Base-by-base conservation (phyloP, 1,140 invertebrate genomes). In the Zaprionus tsacasi region DNA sequence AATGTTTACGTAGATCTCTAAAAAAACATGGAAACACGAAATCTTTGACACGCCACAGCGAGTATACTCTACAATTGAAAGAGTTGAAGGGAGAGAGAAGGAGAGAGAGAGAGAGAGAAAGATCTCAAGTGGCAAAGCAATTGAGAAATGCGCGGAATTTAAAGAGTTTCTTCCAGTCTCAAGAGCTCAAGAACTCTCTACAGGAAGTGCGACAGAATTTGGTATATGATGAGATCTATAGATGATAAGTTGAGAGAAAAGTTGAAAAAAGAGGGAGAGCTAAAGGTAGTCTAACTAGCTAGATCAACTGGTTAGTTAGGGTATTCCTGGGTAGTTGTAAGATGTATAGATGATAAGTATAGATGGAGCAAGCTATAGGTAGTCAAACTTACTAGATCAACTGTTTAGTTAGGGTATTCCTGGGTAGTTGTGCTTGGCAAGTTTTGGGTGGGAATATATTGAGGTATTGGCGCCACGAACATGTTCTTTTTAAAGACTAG, bases 401-500 rank as follows among this genome's bases (percentile, higher is more conserved):
- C 25, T 27, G 1, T 1, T 27, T 2, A 56, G 36, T 33, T n/a
- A 63, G 69, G 35, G 69, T 58, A 71, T 58, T 63, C 13, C 36
- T n/a, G 33, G 50, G 12, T 63, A 35, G 21, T 15, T 43, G 61
- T 21, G 38, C 30, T 58, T 25, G 21, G n/a, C n/a, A n/a, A n/a
- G n/a, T n/a, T n/a, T n/a, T n/a, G n/a, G n/a, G n/a, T n/a, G 21
- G 21, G 21, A 21, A 21, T 21, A 21, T 21, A 21, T 21, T 78
- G 43, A 70, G 70, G 63, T 61, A 81, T 81, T 75, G 82, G 82
- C 82, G 82, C 82, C 82, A 78, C 2, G 21, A 21, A 67, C 68
- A 70, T 76, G 75, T 86, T 85, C 66, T 78, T 78, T 81, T 81
- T 83, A 81, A 83, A 83, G 81, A 78, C 82, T 70, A 48, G 78